These are phyloP conservation scores for Coleophora flavipennella DNA, from an alignment of 2,888 invertebrate genomes.

Conservation along the genomic window DNA sequence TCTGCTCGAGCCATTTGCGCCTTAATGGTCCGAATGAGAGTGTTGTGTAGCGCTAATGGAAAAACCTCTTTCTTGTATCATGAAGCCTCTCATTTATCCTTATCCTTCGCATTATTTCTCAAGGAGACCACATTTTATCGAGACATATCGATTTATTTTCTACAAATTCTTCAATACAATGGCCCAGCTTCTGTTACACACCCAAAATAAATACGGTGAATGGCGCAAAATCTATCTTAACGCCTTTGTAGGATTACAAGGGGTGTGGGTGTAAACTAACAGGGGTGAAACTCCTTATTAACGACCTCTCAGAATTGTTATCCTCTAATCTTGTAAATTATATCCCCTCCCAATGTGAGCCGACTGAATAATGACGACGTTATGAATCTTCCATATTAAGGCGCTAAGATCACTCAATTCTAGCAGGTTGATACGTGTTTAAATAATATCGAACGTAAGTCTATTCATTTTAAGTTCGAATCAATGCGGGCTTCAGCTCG, in stretches of 20 bases:
- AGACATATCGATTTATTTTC: slow-evolving; percentile 4
- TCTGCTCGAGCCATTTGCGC: slow-evolving; percentile 42
- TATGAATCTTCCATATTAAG: too few species aligned
- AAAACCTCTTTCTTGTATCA: slow-evolving; percentile 39
- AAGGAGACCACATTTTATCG: slow-evolving; percentile 2
- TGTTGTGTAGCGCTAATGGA: slow-evolving; percentile 41
- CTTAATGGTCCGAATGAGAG: slow-evolving; percentile 41
- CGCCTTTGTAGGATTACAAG: slow-evolving; percentile 39
- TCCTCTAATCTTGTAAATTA: slow-evolving; percentile 51
- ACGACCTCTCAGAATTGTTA: slow-evolving; percentile 54
- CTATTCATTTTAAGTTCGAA: too few species aligned
- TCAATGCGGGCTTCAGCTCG: too few species aligned
- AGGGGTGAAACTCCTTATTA: slow-evolving; percentile 63
- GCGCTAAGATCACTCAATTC: too few species aligned
- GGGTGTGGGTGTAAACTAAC: slow-evolving; percentile 58
- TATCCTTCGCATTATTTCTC: background rate
- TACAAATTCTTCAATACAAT: background rate
- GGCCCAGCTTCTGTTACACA: too few species aligned
- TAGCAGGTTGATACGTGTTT: too few species aligned
- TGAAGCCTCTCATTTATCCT: slow-evolving; percentile 22
- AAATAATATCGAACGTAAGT: too few species aligned
- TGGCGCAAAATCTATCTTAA: slow-evolving; percentile 35
- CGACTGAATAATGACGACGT: slow-evolving; percentile 13
- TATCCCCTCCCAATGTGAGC: slow-evolving; percentile 34
- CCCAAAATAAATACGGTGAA: slow-evolving; percentile 8